phyloP scores from a whole-genome alignment of 2,888 invertebrate species.

The Conomelus anceps region DNA sequence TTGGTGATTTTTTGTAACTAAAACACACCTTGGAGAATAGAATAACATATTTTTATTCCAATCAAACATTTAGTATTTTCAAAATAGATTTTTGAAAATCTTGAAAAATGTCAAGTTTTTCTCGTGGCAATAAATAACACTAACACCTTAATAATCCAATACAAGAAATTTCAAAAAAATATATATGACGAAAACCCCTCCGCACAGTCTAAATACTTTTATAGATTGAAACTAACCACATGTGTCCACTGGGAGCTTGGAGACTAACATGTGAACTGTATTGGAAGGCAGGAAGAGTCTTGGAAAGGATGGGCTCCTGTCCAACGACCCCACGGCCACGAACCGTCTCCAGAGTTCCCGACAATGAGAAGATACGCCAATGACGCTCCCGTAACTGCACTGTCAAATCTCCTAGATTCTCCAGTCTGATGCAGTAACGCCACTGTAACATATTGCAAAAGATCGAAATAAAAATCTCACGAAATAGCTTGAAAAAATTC shows the following conservation, averaged over 20 bases:
- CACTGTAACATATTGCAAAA: constrained; percentile 69
- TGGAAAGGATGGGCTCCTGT: constrained; percentile 89
- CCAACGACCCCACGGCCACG: constrained; percentile 95
- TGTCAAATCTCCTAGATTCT: constrained; percentile 82
- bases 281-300: constrained; percentile 88
- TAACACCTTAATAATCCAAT: background rate
- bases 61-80: too few relatives aligned
- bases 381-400: constrained; percentile 94
- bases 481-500: too few relatives aligned
- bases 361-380: constrained; percentile 94
- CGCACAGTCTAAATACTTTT: too few relatives aligned
- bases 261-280: constrained; percentile 96
- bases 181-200: background rate
- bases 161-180: background rate
- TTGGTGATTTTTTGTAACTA: too few relatives aligned
- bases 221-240: constrained; percentile 76
- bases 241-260: constrained; percentile 95
- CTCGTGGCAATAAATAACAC: too few relatives aligned
- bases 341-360: constrained; percentile 88
- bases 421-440: constrained; percentile 95
- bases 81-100: too few relatives aligned
- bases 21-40: too few relatives aligned
- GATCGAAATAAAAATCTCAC: constrained; percentile 33
- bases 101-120: too few relatives aligned
- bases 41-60: too few relatives aligned